A percentile compares a stretch with the other conserved stretches of the same genome.
Evolutionary conservation across 2,797 vertebrate genomes (phyloP).

Genomic region (Epinephelus coioides): DNA sequence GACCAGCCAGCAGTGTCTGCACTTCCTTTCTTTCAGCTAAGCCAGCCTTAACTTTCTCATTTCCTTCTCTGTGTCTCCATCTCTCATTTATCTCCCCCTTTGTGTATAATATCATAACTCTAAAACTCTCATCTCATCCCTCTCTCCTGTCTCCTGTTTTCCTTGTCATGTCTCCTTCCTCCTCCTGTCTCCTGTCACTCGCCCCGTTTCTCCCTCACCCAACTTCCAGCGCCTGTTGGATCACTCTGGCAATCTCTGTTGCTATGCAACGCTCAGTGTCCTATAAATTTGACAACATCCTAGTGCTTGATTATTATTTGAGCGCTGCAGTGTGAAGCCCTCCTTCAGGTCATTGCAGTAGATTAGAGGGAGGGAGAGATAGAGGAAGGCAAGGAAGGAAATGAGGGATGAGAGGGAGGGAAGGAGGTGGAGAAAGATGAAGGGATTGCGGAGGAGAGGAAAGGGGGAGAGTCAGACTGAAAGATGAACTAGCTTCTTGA

Average conservation of each 20-base stretch:
- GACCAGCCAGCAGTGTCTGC: conserved; percentile 32
- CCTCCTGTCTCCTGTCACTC: conserved; percentile 71
- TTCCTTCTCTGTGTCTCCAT: conserved; percentile 48
- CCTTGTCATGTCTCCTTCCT: conserved; percentile 64
- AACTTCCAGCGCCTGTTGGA: conserved; percentile 78
- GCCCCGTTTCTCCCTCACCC: conserved; percentile 67
- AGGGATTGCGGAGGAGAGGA: conserved; percentile 39
- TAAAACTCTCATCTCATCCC: conserved; percentile 46
- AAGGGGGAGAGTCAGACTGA: conserved; percentile 28
- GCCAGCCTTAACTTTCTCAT: conserved; percentile 57
- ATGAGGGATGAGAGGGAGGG: conserved; percentile 46
- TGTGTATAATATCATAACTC: conserved; percentile 52
- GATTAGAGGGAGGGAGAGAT: conserved; percentile 72
- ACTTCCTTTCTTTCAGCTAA: conserved; percentile 49
- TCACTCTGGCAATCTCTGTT: conserved; percentile 85
- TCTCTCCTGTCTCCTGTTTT: conserved; percentile 50
- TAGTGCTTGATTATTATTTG: conserved; percentile 87
- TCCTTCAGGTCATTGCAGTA: conserved; percentile 83
- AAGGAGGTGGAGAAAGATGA: conserved; percentile 51
- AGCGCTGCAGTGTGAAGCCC: conserved; percentile 79
- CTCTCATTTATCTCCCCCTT: conserved; percentile 47
- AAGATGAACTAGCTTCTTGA: conserved; percentile 52
- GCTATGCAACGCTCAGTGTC: conserved; percentile 86
- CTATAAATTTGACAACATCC: conserved; percentile 88
- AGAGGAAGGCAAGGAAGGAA: conserved; percentile 63